A percentile compares a stretch with the other conserved stretches of the same genome.
These are phyloP conservation scores for Agriotes lineatus DNA, from an alignment of 2,888 invertebrate genomes.

Conservation along the genomic window DNA sequence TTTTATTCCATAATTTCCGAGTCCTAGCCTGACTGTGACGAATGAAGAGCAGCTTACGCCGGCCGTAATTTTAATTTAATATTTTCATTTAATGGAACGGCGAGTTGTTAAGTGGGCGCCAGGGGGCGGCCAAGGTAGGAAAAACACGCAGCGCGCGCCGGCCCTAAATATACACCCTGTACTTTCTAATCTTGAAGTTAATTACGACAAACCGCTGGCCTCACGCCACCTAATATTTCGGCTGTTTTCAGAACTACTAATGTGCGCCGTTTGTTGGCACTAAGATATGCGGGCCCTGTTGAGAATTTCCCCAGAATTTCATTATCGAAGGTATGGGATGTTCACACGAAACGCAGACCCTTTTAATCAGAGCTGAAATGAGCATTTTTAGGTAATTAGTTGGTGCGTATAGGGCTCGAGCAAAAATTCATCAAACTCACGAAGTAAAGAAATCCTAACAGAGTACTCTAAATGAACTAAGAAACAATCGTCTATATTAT, in stretches of 20 bases:
- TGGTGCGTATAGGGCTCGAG: too few relatives aligned
- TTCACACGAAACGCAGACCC: background rate
- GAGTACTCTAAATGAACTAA: too few relatives aligned
- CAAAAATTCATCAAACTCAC: too few relatives aligned
- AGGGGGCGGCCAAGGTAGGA: slow-evolving; percentile 12
- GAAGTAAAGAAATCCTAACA: too few relatives aligned
- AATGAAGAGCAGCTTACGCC: slow-evolving; percentile 11
- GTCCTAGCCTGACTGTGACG: slow-evolving; percentile 3
- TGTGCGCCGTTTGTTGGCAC: background rate
- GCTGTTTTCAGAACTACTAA: background rate
- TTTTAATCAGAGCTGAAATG: background rate
- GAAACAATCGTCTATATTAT: too few relatives aligned
- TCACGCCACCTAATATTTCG: background rate
- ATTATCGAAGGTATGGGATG: too few relatives aligned
- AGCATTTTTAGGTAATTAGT: too few relatives aligned
- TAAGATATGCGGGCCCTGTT: background rate
- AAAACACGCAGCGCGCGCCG: background rate
- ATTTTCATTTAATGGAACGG: slow-evolving; percentile 22
- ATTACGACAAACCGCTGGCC: background rate
- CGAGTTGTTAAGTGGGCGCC: slow-evolving; percentile 16
- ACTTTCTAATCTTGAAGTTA: background rate
- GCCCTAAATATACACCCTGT: background rate
- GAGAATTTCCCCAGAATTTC: too few relatives aligned
- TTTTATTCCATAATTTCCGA: slow-evolving; percentile 21
- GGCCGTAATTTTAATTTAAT: slow-evolving; percentile 16